These are phyloP conservation scores for Cygnus atratus DNA, from an alignment of 2,113 vertebrate species.

Conservation along the genomic window DNA sequence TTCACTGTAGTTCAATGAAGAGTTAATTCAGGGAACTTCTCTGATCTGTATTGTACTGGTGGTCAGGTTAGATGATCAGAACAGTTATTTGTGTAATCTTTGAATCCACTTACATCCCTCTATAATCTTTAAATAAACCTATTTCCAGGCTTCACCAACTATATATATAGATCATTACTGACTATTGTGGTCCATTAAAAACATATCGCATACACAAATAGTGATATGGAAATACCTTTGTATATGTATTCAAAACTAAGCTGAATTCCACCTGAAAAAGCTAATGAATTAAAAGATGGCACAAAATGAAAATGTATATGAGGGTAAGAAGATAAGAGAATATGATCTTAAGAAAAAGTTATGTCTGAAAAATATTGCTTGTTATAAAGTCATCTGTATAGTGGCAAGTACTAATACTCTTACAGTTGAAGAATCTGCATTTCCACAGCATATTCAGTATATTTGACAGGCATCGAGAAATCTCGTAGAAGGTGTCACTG, in stretches of 20 bases:
- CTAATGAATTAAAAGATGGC: background rate
- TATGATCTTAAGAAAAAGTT: background rate
- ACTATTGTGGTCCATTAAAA: rapidly evolving
- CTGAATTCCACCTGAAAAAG: background rate
- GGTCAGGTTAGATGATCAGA: background rate
- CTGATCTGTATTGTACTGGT: background rate
- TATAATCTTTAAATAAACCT: background rate
- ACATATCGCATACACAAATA: background rate
- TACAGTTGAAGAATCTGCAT: background rate
- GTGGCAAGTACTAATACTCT: background rate
- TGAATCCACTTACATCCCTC: background rate
- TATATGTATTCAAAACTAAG: background rate
- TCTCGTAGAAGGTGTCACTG: background rate
- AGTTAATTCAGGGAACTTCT: background rate
- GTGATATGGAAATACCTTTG: rapidly evolving
- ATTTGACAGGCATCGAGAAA: background rate
- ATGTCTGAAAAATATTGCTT: background rate
- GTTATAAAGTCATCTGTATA: background rate
- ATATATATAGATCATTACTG: background rate
- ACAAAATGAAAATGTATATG: background rate
- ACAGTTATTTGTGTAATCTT: background rate
- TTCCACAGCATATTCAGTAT: background rate
- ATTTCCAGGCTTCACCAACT: background rate
- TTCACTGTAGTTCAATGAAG: background rate
- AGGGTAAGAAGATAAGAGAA: background rate